phyloP scores from a whole-genome alignment of 2,888 invertebrate species.

The Notodonta ziczac region DNA sequence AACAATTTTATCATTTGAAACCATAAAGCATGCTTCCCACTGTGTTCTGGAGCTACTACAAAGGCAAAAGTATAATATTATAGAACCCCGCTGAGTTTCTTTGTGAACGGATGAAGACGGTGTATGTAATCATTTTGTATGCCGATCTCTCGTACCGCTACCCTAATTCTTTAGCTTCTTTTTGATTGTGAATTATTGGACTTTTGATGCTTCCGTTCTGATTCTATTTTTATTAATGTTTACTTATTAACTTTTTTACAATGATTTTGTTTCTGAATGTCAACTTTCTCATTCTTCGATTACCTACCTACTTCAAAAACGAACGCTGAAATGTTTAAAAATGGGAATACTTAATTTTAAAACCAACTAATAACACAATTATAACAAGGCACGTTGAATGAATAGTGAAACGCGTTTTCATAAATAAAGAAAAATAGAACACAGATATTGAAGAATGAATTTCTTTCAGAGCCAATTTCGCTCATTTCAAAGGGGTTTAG shows the following conservation, averaged over 20 bases:
- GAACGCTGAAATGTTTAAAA: background rate
- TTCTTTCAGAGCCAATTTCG: constrained; percentile 69
- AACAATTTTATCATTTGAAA: constrained; percentile 84
- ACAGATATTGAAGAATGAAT: constrained; percentile 57
- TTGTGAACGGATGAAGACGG: constrained; percentile 80
- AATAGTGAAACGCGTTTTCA: constrained; percentile 28
- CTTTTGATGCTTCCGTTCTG: constrained; percentile 77
- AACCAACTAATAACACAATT: background rate
- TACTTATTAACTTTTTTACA: constrained; percentile 59
- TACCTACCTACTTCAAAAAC: background rate
- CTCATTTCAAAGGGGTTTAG: constrained; percentile 77
- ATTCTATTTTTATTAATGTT: constrained; percentile 72
- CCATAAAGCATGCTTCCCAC: constrained; percentile 83
- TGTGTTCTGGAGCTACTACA: constrained; percentile 77
- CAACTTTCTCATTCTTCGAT: background rate
- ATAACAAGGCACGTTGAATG: constrained; percentile 2
- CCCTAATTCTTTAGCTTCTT: constrained; percentile 78
- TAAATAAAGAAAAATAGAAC: constrained; percentile 40
- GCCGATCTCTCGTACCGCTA: constrained; percentile 74
- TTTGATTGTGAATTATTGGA: constrained; percentile 82
- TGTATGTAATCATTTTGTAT: constrained; percentile 81
- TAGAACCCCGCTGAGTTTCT: constrained; percentile 81
- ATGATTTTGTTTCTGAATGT: background rate
- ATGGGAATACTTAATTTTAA: background rate
- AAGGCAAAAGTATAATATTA: constrained; percentile 82